phyloP scores from a whole-genome alignment of 1,140 invertebrate species.

The Zaprionus tsacasi region DNA sequence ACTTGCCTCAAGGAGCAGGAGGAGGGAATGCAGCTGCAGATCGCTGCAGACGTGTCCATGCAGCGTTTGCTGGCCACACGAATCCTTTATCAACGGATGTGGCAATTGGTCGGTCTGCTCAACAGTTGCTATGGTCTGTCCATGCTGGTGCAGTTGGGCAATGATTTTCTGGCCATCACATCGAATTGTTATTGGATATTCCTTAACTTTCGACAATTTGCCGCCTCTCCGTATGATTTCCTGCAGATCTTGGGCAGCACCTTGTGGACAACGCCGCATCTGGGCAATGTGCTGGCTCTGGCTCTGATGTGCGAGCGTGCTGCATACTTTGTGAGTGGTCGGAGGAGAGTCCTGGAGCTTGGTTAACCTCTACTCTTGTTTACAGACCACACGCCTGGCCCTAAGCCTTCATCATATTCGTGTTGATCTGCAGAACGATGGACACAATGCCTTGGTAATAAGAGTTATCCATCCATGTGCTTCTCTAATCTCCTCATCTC shows the following conservation, averaged over 20 bases:
- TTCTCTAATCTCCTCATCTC: neutral
- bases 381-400: constrained; percentile 68
- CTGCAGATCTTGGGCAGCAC: constrained; percentile 65
- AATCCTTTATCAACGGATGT: constrained; percentile 69
- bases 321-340: constrained; percentile 66
- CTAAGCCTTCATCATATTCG: constrained; percentile 69
- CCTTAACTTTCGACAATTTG: constrained; percentile 67
- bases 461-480: neutral
- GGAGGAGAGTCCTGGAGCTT: neutral
- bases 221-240: constrained; percentile 55
- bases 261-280: constrained; percentile 69
- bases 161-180: constrained; percentile 79
- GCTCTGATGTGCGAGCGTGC: constrained; percentile 71
- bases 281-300: constrained; percentile 69
- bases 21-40: constrained; percentile 8
- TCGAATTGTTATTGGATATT: constrained; percentile 83
- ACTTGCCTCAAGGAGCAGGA: constrained; percentile 7
- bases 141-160: constrained; percentile 72
- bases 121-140: constrained; percentile 72
- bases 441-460: constrained; percentile 71
- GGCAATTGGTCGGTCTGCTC: constrained; percentile 53
- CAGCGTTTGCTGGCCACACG: constrained; percentile 56
- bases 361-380: neutral
- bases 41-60: constrained; percentile 29
- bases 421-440: constrained; percentile 69